Conservation (phyloP, 1,140 invertebrate species). For the Apis mellifera region Amel_HAv3.1 CM009939.2:6091501-6092000, state of each 20-base stretch:
- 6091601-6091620: conserved; percentile 94
- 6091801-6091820: conserved; percentile 96
- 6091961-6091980: no score
- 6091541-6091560: neutral
- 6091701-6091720: neutral
- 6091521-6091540: neutral
- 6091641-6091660: conserved; percentile 96
- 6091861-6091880: conserved; percentile 93
- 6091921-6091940: conserved; percentile 48
- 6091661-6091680: conserved; percentile 94
- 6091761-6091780: conserved; percentile 88
- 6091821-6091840: conserved; percentile 95
- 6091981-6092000: no score
- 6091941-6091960: no score
- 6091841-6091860: conserved; percentile 91
- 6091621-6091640: conserved; percentile 94
- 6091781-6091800: conserved; percentile 93
- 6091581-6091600: conserved; percentile 85
- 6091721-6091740: neutral
- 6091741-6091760: neutral
- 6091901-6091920: conserved; percentile 92
- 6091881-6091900: conserved; percentile 95
- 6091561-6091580: neutral
- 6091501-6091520: neutral
- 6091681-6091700: conserved; percentile 82